phyloP scores from a whole-genome alignment of 1,140 invertebrate genomes.

The Limonius californicus region DNA sequence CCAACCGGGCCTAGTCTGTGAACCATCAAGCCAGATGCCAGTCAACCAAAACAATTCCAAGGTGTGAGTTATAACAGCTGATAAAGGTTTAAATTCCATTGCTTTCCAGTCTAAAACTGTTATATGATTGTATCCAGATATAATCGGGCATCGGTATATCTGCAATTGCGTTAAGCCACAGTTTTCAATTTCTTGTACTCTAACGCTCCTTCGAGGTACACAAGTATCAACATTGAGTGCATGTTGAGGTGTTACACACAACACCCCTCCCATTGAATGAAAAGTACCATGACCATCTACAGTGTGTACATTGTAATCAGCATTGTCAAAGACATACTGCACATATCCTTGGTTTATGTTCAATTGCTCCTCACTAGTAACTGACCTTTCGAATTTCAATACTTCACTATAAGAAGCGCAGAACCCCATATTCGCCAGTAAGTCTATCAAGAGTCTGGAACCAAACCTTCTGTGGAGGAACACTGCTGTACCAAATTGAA shows the following conservation, averaged over 20 bases:
- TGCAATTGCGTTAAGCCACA: neutral
- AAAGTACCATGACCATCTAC: slow-evolving; percentile 30
- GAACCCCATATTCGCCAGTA: neutral
- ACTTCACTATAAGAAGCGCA: neutral
- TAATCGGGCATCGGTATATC: neutral
- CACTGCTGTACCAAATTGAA: neutral
- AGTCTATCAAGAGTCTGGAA: neutral
- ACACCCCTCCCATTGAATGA: slow-evolving; percentile 27
- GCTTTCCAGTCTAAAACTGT: neutral
- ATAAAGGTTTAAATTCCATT: neutral
- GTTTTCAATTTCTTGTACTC: neutral
- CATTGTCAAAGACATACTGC: slow-evolving; percentile 37
- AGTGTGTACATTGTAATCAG: slow-evolving; percentile 35
- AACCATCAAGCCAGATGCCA: slow-evolving; percentile 16
- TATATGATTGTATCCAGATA: neutral
- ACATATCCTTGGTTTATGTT: neutral
- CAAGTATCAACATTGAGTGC: slow-evolving; percentile 8
- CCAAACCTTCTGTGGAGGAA: neutral
- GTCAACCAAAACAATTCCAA: slow-evolving; percentile 15
- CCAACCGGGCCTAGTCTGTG: slow-evolving; percentile 7
- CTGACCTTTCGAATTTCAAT: slow-evolving; percentile 14
- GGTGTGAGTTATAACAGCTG: neutral
- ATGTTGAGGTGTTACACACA: slow-evolving; percentile 2
- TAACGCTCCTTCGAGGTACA: neutral
- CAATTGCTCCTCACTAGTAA: neutral